These are phyloP conservation scores for Eupithecia inturbata DNA, from an alignment of 2,888 invertebrate species.

Conservation along the genomic window DNA sequence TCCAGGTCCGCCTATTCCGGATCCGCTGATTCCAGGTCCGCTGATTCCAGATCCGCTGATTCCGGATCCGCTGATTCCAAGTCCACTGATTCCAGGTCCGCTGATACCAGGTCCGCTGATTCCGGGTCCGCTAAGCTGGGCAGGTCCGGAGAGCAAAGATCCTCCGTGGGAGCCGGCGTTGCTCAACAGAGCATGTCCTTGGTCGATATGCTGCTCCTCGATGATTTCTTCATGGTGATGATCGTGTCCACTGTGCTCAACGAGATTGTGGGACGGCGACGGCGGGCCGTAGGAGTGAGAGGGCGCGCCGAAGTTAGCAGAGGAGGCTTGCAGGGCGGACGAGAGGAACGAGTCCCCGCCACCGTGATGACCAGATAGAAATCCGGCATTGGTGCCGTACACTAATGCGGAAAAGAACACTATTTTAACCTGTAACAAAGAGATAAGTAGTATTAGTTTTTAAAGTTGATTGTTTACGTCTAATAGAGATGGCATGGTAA, in stretches of 20 bases:
- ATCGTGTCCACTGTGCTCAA: slow-evolving; percentile 33
- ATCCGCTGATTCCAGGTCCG: too few species aligned
- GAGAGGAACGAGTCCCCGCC: slow-evolving; percentile 66
- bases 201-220: slow-evolving; percentile 46
- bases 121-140: slow-evolving; percentile 20
- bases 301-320: slow-evolving; percentile 71
- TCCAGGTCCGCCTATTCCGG: slow-evolving; percentile 18
- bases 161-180: slow-evolving; percentile 9
- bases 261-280: slow-evolving; percentile 36
- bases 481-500: background rate
- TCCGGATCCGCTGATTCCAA: slow-evolving; percentile 20
- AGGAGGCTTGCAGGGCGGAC: slow-evolving; percentile 68
- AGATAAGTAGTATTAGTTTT: slow-evolving; percentile 22
- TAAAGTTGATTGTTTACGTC: background rate
- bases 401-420: slow-evolving; percentile 69
- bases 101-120: slow-evolving; percentile 17
- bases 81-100: slow-evolving; percentile 19
- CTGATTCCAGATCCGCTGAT: slow-evolving; percentile 17
- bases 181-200: slow-evolving; percentile 14
- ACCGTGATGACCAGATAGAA: slow-evolving; percentile 58
- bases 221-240: slow-evolving; percentile 36
- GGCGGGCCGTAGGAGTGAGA: slow-evolving; percentile 67
- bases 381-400: slow-evolving; percentile 67
- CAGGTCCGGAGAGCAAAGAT: slow-evolving; percentile 38
- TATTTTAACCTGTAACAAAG: slow-evolving; percentile 72